phyloP scores from a whole-genome alignment of 2,113 vertebrate species.

The Osmerus mordax region DNA sequence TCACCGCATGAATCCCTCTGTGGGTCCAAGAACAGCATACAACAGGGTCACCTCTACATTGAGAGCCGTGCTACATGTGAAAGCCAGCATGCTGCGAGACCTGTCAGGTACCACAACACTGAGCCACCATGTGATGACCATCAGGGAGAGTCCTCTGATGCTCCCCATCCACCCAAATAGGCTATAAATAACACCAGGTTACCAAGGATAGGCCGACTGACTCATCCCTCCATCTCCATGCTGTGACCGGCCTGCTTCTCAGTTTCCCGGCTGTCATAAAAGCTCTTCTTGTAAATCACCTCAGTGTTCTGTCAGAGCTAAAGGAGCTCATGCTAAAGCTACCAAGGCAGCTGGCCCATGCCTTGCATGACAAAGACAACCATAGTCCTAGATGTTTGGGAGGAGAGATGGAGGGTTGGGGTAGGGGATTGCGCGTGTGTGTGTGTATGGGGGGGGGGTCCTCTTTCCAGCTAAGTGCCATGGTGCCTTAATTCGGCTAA shows the following conservation, averaged over 20 bases:
- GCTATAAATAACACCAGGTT: slow-evolving; percentile 66
- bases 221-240: slow-evolving; percentile 50
- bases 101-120: slow-evolving; percentile 61
- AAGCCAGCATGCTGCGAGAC: slow-evolving; percentile 44
- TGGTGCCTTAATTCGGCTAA: slow-evolving; percentile 48
- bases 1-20: too few relatives aligned
- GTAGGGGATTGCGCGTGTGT: not conserved
- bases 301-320: not conserved
- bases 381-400: slow-evolving; percentile 9
- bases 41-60: too few relatives aligned
- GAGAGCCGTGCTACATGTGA: slow-evolving; percentile 29
- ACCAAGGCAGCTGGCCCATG: not conserved
- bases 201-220: slow-evolving; percentile 59
- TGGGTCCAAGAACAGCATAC: too few relatives aligned
- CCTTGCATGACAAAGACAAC: not conserved
- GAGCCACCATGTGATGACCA: slow-evolving; percentile 61
- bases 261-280: slow-evolving; percentile 29
- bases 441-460: not conserved
- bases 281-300: slow-evolving; percentile 1
- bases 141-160: slow-evolving; percentile 44
- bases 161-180: slow-evolving; percentile 55
- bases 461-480: slow-evolving; percentile 11
- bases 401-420: not conserved
- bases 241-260: slow-evolving; percentile 48
- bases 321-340: not conserved